phyloP scores from a whole-genome alignment of 2,113 vertebrate species.

The Toxostoma redivivum region DNA sequence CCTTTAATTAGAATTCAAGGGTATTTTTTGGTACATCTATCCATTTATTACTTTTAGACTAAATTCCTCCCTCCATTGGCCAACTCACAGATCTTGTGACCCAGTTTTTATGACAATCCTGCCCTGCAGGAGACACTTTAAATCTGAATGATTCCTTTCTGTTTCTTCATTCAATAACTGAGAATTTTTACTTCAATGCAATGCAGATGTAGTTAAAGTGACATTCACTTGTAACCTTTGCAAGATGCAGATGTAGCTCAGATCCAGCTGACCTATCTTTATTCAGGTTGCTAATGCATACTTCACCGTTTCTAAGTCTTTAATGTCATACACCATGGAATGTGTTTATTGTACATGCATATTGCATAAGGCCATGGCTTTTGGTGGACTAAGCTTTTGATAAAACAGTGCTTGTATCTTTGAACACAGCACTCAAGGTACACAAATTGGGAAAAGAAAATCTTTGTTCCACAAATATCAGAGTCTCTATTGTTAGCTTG shows the following conservation, averaged over 20 bases:
- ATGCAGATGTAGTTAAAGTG: not conserved
- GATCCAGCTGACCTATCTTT: not conserved
- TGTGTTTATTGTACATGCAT: not conserved
- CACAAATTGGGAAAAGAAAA: not conserved
- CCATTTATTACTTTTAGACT: not conserved
- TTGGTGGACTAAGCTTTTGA: not conserved
- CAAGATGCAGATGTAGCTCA: not conserved
- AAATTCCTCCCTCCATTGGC: not conserved
- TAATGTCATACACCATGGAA: not conserved
- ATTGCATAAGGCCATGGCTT: not conserved
- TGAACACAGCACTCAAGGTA: not conserved
- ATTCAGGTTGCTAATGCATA: not conserved
- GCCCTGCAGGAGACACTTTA: not conserved
- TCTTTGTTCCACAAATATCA: not conserved
- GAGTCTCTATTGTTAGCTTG: not conserved
- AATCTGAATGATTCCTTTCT: not conserved
- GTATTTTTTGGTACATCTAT: not conserved
- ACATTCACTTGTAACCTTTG: not conserved
- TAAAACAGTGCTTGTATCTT: not conserved
- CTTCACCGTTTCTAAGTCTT: not conserved
- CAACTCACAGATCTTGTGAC: not conserved
- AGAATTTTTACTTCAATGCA: not conserved
- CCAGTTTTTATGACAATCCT: not conserved
- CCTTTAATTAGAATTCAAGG: not conserved
- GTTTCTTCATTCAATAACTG: not conserved